Evolutionary conservation across 2,888 invertebrate genomes (phyloP), one percentile per base, ranked within the genome.

Genomic region (Bugulina stolonifera): DNA sequence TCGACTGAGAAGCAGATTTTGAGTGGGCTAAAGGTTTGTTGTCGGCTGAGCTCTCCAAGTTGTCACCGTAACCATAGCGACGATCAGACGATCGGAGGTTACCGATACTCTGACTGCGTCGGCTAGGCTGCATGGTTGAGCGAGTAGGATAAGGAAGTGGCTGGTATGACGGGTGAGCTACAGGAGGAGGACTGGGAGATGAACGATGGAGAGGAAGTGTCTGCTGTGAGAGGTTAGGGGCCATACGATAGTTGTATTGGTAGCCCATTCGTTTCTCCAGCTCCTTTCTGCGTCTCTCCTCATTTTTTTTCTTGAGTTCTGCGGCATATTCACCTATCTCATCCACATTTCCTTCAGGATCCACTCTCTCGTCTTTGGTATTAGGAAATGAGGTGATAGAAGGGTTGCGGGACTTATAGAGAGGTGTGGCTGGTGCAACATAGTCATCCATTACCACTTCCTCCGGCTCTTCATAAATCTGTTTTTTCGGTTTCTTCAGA

Each of bases 51-150:
- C 18, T 64, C 10, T 64, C 64, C 32, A 64, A 29, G 27, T 64
- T 64, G 2, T 64, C 64, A 2, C 29, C 64, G 32, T 64, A 64
- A 3, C 14, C 27, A 32, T 64, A 64, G 14, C 18, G 32, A 5
- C 64, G 27, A 32, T 64, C 27, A 10, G 43, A 43, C 3, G 64
- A 32, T 25, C 64, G 29, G 3, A 64, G 64, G 64, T 64, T 64
- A 34, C 64, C 64, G n/a, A 64, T 64, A 32, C 64, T 64, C n/a
- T 64, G 64, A 64, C 25, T 32, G 64, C 64, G 64, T 32, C 64
- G 22, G 32, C 5, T 64, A 3, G 64, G 27, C 64, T 64, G 64
- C 32, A 64, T 64, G 32, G 25, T 64, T 10, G 29, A 27, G 14
- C 18, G 22, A 3, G n/a, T 18, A n/a, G 32, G 32, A 32, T 22